These are phyloP conservation scores for Alloplasta piceator DNA, from an alignment of 2,888 invertebrate species.

Conservation along the genomic window DNA sequence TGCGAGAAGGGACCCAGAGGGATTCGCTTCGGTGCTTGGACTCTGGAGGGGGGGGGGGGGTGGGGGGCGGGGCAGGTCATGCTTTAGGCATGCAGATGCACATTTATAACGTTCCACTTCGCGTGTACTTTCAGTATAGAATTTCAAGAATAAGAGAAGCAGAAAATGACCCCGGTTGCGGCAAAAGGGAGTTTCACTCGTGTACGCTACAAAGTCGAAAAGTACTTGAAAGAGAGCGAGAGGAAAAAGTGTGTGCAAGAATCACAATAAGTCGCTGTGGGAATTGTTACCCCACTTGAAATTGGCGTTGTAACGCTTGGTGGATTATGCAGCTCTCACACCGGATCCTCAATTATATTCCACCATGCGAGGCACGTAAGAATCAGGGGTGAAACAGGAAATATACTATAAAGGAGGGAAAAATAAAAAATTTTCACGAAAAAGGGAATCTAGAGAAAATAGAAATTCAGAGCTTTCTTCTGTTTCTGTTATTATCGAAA, in stretches of 20 bases:
- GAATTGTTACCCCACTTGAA: constrained; percentile 78
- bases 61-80: constrained; percentile 26
- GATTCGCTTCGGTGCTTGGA: constrained; percentile 18
- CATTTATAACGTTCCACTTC: constrained; percentile 28
- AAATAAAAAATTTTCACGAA: too few species aligned
- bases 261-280: constrained; percentile 68
- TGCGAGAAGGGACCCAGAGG: neutral
- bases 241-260: constrained; percentile 53
- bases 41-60: neutral
- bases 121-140: constrained; percentile 23
- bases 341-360: constrained; percentile 55
- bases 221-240: constrained; percentile 1
- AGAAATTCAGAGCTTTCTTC: too few species aligned
- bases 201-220: neutral
- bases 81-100: constrained; percentile 47
- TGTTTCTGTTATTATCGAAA: too few species aligned
- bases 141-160: constrained; percentile 28
- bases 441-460: too few species aligned
- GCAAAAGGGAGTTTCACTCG: constrained; percentile 33
- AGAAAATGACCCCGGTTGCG: neutral
- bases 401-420: constrained; percentile 1
- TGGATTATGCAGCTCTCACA: constrained; percentile 74
- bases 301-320: constrained; percentile 75
- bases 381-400: constrained; percentile 1
- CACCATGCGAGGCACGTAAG: constrained; percentile 33